These are phyloP conservation scores for Copidosoma floridanum DNA, from an alignment of 1,140 invertebrate genomes.

Conservation along the genomic window DNA sequence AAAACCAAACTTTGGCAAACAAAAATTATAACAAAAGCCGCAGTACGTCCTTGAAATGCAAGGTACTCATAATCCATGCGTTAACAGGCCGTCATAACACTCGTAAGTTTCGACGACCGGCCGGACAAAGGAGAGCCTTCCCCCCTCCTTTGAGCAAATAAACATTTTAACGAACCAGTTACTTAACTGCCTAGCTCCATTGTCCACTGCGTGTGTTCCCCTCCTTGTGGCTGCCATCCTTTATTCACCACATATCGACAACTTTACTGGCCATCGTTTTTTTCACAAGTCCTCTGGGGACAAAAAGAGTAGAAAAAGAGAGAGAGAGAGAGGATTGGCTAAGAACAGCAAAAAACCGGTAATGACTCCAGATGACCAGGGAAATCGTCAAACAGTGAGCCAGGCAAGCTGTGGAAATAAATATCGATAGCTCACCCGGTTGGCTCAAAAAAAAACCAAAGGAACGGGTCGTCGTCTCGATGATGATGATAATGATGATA, in stretches of 20 bases:
- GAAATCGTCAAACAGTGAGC: background rate
- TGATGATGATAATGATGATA: background rate
- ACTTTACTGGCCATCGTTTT: too few relatives aligned
- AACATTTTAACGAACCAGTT: conserved; percentile 58
- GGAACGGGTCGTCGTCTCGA: background rate
- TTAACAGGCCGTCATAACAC: conserved; percentile 55
- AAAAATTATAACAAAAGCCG: too few relatives aligned
- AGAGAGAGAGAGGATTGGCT: conserved; percentile 7
- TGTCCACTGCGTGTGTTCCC: conserved; percentile 29
- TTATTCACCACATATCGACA: too few relatives aligned
- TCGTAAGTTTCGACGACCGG: conserved; percentile 40
- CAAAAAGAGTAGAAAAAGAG: too few relatives aligned
- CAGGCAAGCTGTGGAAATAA: conserved; percentile 48
- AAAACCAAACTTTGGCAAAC: too few relatives aligned
- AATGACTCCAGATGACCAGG: too few relatives aligned
- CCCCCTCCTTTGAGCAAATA: conserved; percentile 55
- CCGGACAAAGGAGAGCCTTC: conserved; percentile 44
- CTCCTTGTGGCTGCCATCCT: background rate
- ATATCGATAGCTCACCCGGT: conserved; percentile 23
- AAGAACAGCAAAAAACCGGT: conserved; percentile 17
- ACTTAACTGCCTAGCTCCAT: conserved; percentile 45
- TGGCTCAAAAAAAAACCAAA: too few relatives aligned
- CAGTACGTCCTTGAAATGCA: too few relatives aligned
- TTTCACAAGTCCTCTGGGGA: too few relatives aligned
- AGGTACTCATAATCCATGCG: too few relatives aligned